Evolutionary conservation across 2,888 invertebrate genomes (phyloP), one percentile per base, ranked within the genome.

Genomic region (Onchidella celtica): DNA sequence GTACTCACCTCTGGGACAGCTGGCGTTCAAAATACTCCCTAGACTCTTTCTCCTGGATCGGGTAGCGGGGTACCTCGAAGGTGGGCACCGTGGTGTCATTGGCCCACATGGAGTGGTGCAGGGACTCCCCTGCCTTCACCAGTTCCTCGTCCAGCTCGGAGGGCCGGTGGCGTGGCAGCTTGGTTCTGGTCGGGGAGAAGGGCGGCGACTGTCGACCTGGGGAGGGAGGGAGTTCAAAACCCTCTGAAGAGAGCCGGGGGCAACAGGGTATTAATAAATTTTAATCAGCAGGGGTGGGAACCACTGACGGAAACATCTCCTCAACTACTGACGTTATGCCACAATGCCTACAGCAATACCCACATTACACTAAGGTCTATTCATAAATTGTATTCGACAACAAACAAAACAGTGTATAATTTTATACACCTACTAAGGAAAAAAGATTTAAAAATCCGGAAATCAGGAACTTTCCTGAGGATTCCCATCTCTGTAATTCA

Each of bases 11-110:
- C 55, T 73, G 65, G 17, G 81, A 81, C 17, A 89, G 85, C 73
- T 90, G 89, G 47, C 91, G 84, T 77, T 91, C 90, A 82, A 91
- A 88, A 69, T 92, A 89, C 27, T 87, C 87, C 47, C 90, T 87
- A 59, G 85, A 86, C 81, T 92, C 90, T 27, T 86, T 86, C 77
- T 90, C 89, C 92, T 99, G 99, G 90, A 99, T 99, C 63, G 99
- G 99, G 93, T 98, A 99, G 94, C 98, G 98, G 0, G 98, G 98
- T 61, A 99, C 97, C 94, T 99, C 99, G 93, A 98, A 99, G 0
- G 98, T 98, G 9, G 98, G 98, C 3, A 98, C 97, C 86, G 98
- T 96, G 93, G 97, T 97, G 92, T 97, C 97, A 17, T 74, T 75
- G 1, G 40, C 36, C n/a, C 21, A 74, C 74, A 80, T 74, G 4